Percentiles rank a stretch among this genome's conserved stretches.
Conservation (phyloP, 2,888 invertebrate species). For the Hylaea fasciaria region DNA sequence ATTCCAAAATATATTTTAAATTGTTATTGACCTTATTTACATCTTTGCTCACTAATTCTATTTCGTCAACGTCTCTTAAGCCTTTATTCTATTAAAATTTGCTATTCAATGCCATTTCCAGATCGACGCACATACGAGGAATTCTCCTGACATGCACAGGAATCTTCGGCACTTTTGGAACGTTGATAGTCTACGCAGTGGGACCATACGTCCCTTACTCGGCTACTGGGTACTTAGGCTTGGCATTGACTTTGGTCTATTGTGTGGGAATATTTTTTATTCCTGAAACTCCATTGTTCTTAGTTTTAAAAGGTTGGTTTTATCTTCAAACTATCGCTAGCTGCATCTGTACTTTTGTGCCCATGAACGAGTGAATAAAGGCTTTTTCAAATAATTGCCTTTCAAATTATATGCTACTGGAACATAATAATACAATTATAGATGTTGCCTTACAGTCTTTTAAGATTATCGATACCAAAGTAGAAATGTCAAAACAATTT, state of each 20-base stretch:
- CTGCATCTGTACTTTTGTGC: too few relatives aligned
- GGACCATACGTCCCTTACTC: conserved; percentile 53
- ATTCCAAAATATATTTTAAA: too few relatives aligned
- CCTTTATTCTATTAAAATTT: background rate
- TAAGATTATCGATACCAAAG: too few relatives aligned
- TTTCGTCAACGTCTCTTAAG: background rate
- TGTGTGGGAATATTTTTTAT: conserved; percentile 43
- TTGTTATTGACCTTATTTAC: too few relatives aligned
- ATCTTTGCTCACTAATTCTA: too few relatives aligned
- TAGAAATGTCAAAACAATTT: too few relatives aligned
- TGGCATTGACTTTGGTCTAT: conserved; percentile 40
- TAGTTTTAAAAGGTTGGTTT: conserved; percentile 52
- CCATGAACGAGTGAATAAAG: too few relatives aligned
- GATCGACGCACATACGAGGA: conserved; percentile 59
- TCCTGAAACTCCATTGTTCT: conserved; percentile 60
- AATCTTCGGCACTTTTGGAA: conserved; percentile 49
- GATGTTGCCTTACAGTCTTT: too few relatives aligned
- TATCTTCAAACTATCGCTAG: too few relatives aligned
- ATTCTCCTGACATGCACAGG: conserved; percentile 52
- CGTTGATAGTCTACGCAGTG: conserved; percentile 46
- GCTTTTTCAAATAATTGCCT: too few relatives aligned
- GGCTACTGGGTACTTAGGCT: conserved; percentile 45
- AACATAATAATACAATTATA: too few relatives aligned
- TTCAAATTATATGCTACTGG: too few relatives aligned
- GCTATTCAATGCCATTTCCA: conserved; percentile 38